Evolutionary conservation across 2,888 invertebrate genomes (phyloP).

Genomic region (Mythimna lalbum): DNA sequence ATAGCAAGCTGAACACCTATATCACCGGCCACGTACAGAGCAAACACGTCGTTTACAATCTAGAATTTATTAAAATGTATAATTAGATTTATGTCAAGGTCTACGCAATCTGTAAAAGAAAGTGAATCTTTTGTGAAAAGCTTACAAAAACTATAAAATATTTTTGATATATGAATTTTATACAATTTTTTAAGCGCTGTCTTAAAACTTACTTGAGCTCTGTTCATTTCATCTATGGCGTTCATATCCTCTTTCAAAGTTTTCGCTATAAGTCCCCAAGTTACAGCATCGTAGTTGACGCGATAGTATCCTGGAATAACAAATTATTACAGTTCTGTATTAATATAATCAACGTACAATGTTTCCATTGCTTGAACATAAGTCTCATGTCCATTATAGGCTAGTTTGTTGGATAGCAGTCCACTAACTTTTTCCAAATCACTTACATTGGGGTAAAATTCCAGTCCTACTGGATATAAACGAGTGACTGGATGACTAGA

Average conservation of each 20-base stretch:
- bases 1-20: conserved; percentile 74
- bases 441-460: too few species aligned
- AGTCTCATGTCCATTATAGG: not conserved
- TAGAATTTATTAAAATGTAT: conserved; percentile 64
- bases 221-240: conserved; percentile 85
- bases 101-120: not conserved
- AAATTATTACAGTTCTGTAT: not conserved
- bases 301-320: conserved; percentile 89
- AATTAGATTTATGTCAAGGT: conserved; percentile 24
- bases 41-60: conserved; percentile 86
- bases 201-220: conserved; percentile 80
- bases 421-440: not conserved
- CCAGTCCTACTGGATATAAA: too few species aligned
- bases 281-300: conserved; percentile 90
- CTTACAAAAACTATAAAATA: conserved; percentile 1
- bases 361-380: not conserved
- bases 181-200: not conserved
- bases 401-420: not conserved
- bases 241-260: conserved; percentile 81
- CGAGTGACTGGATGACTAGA: too few species aligned
- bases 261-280: conserved; percentile 89
- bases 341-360: not conserved
- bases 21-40: conserved; percentile 82
- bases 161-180: not conserved
- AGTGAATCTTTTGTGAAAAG: not conserved